Base-by-base conservation (phyloP, 1,140 invertebrate species). In the Harpegnathos saltator region DNA sequence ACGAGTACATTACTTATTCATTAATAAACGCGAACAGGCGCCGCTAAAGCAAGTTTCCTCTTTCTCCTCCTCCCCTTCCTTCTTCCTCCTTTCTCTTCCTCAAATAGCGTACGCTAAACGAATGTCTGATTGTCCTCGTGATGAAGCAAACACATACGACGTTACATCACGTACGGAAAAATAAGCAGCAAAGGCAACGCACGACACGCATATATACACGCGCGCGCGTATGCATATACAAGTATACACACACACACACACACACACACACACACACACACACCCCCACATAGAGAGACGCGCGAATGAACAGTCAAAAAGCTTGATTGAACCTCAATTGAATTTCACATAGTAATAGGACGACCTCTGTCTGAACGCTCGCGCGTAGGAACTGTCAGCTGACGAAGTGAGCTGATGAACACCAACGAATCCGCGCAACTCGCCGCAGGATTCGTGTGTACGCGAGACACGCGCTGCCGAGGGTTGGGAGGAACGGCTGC, bases 251-350 rank as follows among this genome's bases (percentile, higher is more conserved):
- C 38, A 5, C 0, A 44, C 29, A 5, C 7, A 11, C 38, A 44
- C 38, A 0, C 38, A 44, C 7, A 11, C 38, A 44, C 4, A 44
- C 7, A 44, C 4, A 44, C 38, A 44, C 38, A 44, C 9, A 44
- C 4, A 0, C 38, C 0, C 38, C 3, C 38, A 9, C 38, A 78
- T n/a, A n/a, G n/a, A n/a, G n/a, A n/a, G n/a, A n/a, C 74, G 68
- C 54, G 38, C 65, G 68, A 69, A 75, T 24, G 58, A 62, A 19
- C 81, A 50, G n/a, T 50, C 12, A 68, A 81, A 86, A 86, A 89
- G 87, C 84, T 89, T 89, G 86, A 89, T 89, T 89, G 80, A 89
- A 89, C 66, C 72, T 61, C 33, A 17, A 29, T 33, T 19, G 66
- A 83, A 59, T 63, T 84, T 58, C 77, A 17, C 77, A n/a, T n/a